Evolutionary conservation across 2,888 invertebrate genomes (phyloP).

Genomic region (Laothoe populi): DNA sequence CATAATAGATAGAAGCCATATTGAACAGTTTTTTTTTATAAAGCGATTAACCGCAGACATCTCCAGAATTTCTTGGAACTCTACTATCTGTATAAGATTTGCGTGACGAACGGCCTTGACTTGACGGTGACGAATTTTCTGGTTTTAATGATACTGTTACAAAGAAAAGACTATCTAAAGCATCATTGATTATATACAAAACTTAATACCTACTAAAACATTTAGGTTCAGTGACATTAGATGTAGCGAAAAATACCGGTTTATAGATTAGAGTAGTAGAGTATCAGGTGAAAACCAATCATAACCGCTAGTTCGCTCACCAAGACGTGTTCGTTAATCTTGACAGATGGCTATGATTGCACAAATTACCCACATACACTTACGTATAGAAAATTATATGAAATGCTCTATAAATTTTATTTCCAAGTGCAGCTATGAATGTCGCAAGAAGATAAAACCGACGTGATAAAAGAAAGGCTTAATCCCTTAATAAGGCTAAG

Average conservation of each 20-base stretch:
- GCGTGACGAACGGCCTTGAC: too few relatives aligned
- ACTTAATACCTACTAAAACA: background rate
- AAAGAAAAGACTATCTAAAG: too few relatives aligned
- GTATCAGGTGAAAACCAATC: slow-evolving; percentile 5
- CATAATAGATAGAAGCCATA: too few relatives aligned
- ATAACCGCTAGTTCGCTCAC: background rate
- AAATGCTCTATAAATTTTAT: background rate
- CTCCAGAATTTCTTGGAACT: too few relatives aligned
- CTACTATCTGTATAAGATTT: too few relatives aligned
- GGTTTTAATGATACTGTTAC: too few relatives aligned
- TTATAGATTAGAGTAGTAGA: too few relatives aligned
- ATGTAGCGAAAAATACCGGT: background rate
- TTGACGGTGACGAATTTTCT: too few relatives aligned
- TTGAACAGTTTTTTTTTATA: too few relatives aligned
- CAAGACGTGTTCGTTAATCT: background rate
- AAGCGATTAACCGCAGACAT: too few relatives aligned
- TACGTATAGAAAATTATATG: background rate
- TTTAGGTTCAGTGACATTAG: background rate
- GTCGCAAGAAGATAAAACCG: background rate
- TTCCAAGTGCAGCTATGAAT: background rate
- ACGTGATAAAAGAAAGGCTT: background rate
- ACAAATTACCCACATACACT: background rate
- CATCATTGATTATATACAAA: too few relatives aligned
- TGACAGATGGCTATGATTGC: slow-evolving; percentile 10
- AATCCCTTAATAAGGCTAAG: too few relatives aligned